Base-by-base conservation (phyloP, 2,888 invertebrate species). In the Germaria angustata region DNA sequence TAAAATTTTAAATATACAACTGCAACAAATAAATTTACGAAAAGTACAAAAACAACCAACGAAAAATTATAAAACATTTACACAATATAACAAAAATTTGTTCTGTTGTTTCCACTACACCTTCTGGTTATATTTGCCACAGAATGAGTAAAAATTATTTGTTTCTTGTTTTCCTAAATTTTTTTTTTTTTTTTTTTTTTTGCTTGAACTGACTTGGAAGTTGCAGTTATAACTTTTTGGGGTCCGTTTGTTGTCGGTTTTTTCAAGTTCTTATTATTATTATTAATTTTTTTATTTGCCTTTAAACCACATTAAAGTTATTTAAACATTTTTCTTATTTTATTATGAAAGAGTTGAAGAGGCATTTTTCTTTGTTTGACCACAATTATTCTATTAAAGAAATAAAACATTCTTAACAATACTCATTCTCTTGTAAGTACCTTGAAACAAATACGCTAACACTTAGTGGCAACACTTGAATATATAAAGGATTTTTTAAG, bases 401-500 rank as follows among this genome's bases (percentile, higher is more conserved):
- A 44, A 66, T 15, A 66, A 61, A 61, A 69, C 2, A 36, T 66
- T 66, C 65, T 49, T 66, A 51, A 79, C 72, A 73, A 73, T 79
- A 51, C 41, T 66, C 36, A 59, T 79, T 72, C 57, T 79, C 34
- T 59, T 72, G 51, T 15, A 72, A 79, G 79, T 79, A 73, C 59
- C 57, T 51, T 49, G 22, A 51, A 79, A 79, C 72, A 79, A 79
- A 79, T 79, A 61, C 72, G 44, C 39, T 51, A 49, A 73, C 79
- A 79, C 65, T 79, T 79, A 9, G 20, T n/a, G 59, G 72, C 34
- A 72, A 72, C 79, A 79, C 72, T 79, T 66, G 39, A 65, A 46
- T n/a, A 49, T 13, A 49, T 11, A 39, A 77, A 72, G 28, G 49
- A 24, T 34, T 34, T 68, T 46, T 39, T 2, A 39, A 59, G 13